Evolutionary conservation across 2,797 vertebrate species (phyloP).

Genomic region (Dromococcyx pavoninus): DNA sequence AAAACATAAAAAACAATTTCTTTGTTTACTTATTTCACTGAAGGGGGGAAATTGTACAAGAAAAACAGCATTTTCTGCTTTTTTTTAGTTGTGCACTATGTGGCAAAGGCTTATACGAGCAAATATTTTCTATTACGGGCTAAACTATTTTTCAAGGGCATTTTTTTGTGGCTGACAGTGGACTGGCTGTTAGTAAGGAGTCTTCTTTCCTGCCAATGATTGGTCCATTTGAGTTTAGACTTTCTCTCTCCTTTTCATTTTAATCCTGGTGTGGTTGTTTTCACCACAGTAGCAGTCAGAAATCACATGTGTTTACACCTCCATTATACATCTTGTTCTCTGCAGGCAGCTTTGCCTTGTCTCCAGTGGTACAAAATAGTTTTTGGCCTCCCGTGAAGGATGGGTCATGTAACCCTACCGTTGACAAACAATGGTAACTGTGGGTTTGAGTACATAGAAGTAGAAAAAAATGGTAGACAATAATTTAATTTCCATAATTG

Average conservation of each 20-base stretch:
- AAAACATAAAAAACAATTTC: background rate
- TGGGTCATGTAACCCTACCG: background rate
- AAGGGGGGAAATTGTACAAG: background rate
- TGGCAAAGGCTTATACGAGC: background rate
- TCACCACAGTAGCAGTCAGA: background rate
- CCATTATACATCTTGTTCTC: background rate
- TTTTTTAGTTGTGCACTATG: background rate
- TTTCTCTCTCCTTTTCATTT: slow-evolving; percentile 1
- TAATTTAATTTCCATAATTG: background rate
- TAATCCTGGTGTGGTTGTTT: background rate
- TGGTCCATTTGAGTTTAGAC: background rate
- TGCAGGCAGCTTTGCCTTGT: background rate
- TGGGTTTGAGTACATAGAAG: background rate
- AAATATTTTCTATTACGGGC: background rate
- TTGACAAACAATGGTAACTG: background rate
- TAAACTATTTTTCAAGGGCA: background rate
- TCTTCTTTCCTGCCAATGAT: background rate
- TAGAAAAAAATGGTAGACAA: background rate
- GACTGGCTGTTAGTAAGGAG: background rate
- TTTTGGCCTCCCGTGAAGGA: background rate
- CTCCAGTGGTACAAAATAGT: background rate
- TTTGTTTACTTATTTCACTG: background rate
- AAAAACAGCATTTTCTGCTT: background rate
- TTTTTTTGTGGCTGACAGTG: background rate
- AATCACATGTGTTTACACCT: background rate